Base-by-base conservation (phyloP, 2,113 vertebrate species). In the Dasyornis broadbenti region DNA sequence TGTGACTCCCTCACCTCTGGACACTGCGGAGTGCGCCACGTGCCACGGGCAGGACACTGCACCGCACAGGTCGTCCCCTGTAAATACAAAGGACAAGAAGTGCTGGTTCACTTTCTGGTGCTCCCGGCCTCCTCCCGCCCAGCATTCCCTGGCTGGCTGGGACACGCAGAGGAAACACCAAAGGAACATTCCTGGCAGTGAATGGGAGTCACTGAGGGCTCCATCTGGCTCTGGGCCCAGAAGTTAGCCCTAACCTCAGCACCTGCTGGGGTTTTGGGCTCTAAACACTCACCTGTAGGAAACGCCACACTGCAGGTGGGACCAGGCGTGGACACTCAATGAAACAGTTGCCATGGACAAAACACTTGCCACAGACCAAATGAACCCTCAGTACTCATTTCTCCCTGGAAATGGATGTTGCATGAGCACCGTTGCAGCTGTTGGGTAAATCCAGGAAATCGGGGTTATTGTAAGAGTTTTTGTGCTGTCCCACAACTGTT, bases 91-190 rank as follows among this genome's bases (percentile, higher is more conserved):
- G 89, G 93, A 94, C 64, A 66, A 95, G 98, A 99, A 99, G 99
- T 99, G 99, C 99, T 99, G 99, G 99, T 98, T 99, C 99, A 99
- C 99, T 99, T 99, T 98, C 95, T 90, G 82, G 89, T 97, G 89
- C 91, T 97, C 91, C 96, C 53, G 11, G 95, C 96, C 88, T 94
- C 89, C 72, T 91, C 53, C 78, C 16, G 2, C 61, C 63, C 65
- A 28, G 40, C 69, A 31, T 75, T 69, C 49, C 60, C 86, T 63
- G 82, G 27, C 89, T 77, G 56, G 64, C 89, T 91, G 85, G 91
- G 82, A 86, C 35, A 54, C 15, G 2, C n/a, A 87, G 94, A 95
- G 92, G 94, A 96, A 95, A 90, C 96, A 92, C 97, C 97, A 96
- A 97, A 98, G 97, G 97, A 97, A 59, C 49, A 52, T 87, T 91